Conservation (phyloP, 1,140 invertebrate species). For the Drosophila persimilis region DNA sequence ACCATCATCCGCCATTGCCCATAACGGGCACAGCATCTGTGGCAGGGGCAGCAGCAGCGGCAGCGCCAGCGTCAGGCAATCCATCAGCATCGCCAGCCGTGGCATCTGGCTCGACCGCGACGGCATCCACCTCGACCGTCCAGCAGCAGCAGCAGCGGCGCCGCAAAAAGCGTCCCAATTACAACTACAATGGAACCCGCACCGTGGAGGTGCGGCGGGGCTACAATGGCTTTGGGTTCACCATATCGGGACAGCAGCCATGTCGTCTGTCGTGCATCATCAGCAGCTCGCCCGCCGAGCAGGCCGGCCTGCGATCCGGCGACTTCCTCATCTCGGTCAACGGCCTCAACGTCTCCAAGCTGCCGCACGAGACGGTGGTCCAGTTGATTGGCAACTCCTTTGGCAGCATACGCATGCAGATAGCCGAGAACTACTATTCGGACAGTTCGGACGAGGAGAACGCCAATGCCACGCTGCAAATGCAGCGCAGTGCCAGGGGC, state of each 20-base stretch:
- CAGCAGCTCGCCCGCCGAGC: constrained; percentile 91
- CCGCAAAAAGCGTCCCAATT: constrained; percentile 83
- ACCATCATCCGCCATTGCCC: constrained; percentile 74
- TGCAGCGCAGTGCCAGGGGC: constrained; percentile 47
- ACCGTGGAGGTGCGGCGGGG: constrained; percentile 93
- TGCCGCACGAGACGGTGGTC: constrained; percentile 96
- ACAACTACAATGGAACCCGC: constrained; percentile 85
- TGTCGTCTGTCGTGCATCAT: constrained; percentile 95
- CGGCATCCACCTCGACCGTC: constrained; percentile 10
- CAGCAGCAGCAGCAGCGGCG: constrained; percentile 68
- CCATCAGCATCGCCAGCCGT: constrained; percentile 13
- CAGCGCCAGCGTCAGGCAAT: constrained; percentile 7
- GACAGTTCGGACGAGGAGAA: constrained; percentile 86
- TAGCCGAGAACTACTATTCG: constrained; percentile 94
- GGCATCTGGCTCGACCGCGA: constrained; percentile 11
- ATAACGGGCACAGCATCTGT: constrained; percentile 48
- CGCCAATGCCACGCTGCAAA: constrained; percentile 52
- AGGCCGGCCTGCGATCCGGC: constrained; percentile 93
- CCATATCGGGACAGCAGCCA: constrained; percentile 96
- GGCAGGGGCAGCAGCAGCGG: constrained; percentile 5
- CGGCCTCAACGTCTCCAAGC: constrained; percentile 93
- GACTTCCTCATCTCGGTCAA: constrained; percentile 97
- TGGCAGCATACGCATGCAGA: constrained; percentile 90
- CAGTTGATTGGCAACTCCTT: constrained; percentile 93
- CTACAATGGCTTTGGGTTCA: constrained; percentile 94